Percentiles rank a stretch among this genome's conserved stretches.
These are phyloP conservation scores for Athalia rosae DNA, from an alignment of 2,888 invertebrate species.

Conservation along the genomic window DNA sequence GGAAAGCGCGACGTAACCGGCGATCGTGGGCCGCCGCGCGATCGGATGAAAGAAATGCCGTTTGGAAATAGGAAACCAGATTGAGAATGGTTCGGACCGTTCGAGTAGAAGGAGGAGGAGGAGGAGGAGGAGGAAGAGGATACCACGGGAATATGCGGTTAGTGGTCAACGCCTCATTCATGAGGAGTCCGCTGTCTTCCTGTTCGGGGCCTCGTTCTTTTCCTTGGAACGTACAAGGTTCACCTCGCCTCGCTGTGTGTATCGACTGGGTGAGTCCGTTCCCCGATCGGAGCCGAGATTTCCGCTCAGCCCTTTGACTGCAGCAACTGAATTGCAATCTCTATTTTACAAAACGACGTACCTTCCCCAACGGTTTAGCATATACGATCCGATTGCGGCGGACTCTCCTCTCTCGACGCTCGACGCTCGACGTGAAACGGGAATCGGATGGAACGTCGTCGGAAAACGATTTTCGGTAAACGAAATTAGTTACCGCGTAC, in stretches of 20 bases:
- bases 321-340: conserved; percentile 9
- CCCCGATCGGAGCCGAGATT: conserved; percentile 29
- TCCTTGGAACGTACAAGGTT: not conserved
- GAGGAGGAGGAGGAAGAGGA: not conserved
- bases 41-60: not conserved
- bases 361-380: not conserved
- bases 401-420: not conserved
- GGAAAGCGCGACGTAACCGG: too few relatives aligned
- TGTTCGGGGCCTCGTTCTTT: not conserved
- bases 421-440: not conserved
- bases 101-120: not conserved
- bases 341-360: not conserved
- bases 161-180: conserved; percentile 57
- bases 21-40: too few relatives aligned
- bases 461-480: too few relatives aligned
- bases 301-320: conserved; percentile 26
- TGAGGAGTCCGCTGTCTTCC: conserved; percentile 50
- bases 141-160: conserved; percentile 28
- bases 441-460: not conserved
- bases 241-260: not conserved
- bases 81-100: conserved; percentile 7
- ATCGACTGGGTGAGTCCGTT: not conserved
- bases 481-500: too few relatives aligned
- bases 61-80: conserved; percentile 39
- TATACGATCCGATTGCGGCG: not conserved